A percentile compares a stretch with the other conserved stretches of the same genome.
phyloP scores from a whole-genome alignment of 2,113 vertebrate species.

The Odocoileus hemionus region DNA sequence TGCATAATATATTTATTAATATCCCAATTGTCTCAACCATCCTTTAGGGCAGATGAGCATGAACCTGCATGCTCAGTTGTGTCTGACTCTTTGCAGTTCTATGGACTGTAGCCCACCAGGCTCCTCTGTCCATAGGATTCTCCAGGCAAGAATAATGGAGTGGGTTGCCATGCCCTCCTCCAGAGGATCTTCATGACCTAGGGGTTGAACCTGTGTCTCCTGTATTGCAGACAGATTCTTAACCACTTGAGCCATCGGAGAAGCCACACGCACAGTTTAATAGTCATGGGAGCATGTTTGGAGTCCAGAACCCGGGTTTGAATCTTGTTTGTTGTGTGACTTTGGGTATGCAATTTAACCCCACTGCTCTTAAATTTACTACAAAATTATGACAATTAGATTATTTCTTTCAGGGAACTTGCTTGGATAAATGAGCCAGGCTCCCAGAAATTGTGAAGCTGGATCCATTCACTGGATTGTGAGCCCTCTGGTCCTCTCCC shows the following conservation, averaged over 20 bases:
- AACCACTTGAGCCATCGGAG: background rate
- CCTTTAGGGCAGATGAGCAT: background rate
- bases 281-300: background rate
- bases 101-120: accelerated
- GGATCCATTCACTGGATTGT: background rate
- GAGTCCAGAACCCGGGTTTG: background rate
- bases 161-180: background rate
- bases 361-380: background rate
- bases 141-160: background rate
- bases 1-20: background rate
- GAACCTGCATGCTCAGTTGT: background rate
- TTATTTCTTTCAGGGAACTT: background rate
- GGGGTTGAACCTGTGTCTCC: background rate
- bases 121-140: background rate
- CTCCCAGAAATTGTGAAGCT: background rate
- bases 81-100: background rate
- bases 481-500: background rate
- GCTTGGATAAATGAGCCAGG: background rate
- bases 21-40: background rate
- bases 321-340: background rate
- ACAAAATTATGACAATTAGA: background rate
- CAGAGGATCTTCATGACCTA: background rate
- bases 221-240: background rate
- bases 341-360: background rate
- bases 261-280: background rate